Evolutionary conservation across 2,888 invertebrate genomes (phyloP).

Genomic region (Harpagoxenus sublaevis): DNA sequence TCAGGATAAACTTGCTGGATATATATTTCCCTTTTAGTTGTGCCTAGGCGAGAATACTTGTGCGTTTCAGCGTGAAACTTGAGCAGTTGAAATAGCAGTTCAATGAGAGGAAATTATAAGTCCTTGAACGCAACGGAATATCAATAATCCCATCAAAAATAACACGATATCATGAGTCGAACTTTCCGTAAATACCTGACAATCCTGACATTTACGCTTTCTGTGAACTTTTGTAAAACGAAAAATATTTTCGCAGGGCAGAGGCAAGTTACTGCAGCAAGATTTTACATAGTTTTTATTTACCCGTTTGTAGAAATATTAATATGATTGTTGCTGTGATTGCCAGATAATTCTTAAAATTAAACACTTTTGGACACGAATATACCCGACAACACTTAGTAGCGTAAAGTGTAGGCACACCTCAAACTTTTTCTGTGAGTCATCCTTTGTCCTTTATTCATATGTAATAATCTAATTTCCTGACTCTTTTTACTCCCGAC

Average conservation of each 20-base stretch:
- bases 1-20: background rate
- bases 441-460: background rate
- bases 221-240: constrained; percentile 19
- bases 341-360: constrained; percentile 15
- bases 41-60: constrained; percentile 29
- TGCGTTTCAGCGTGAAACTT: constrained; percentile 38
- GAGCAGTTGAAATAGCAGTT: constrained; percentile 32
- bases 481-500: background rate
- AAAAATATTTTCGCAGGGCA: constrained; percentile 29
- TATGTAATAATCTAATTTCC: background rate
- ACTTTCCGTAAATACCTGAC: constrained; percentile 22
- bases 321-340: constrained; percentile 20
- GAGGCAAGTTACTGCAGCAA: constrained; percentile 38
- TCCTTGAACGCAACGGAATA: constrained; percentile 28
- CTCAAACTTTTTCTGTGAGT: constrained; percentile 3
- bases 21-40: background rate
- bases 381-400: background rate
- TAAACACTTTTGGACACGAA: constrained; percentile 17
- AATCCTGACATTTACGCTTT: background rate
- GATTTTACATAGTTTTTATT: constrained; percentile 18
- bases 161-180: constrained; percentile 13
- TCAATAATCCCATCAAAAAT: background rate
- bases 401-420: background rate
- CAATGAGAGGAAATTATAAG: constrained; percentile 15
- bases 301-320: constrained; percentile 27